Conservation (phyloP, 2,888 invertebrate species). For the Meiosimyza platycephala region DNA sequence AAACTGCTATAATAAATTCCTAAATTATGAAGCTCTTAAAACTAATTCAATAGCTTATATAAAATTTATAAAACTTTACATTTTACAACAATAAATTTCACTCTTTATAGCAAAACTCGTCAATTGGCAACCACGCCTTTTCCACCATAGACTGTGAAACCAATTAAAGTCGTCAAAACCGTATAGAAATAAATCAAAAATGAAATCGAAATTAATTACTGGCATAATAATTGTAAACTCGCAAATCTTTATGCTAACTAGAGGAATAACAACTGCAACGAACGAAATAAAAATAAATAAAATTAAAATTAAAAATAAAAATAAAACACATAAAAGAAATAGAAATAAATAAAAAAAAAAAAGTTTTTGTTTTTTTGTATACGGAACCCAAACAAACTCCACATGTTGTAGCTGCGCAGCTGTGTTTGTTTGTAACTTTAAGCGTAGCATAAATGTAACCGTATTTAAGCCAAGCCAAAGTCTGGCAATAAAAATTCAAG, state of each 20-base stretch:
- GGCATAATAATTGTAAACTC: slow-evolving; percentile 60
- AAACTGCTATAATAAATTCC: too few relatives aligned
- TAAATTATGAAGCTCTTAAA: too few relatives aligned
- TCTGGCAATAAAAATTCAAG: background rate
- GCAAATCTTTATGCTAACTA: slow-evolving; percentile 37
- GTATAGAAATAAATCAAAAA: slow-evolving; percentile 23
- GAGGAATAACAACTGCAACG: slow-evolving; percentile 37
- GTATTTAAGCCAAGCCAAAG: background rate
- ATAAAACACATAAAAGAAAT: slow-evolving; percentile 28
- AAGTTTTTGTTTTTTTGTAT: slow-evolving; percentile 14
- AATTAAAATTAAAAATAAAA: slow-evolving; percentile 46
- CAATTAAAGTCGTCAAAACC: slow-evolving; percentile 15
- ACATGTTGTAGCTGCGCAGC: slow-evolving; percentile 9
- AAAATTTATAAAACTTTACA: too few relatives aligned
- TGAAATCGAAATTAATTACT: slow-evolving; percentile 61
- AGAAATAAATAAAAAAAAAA: slow-evolving; percentile 43
- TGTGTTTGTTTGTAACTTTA: slow-evolving; percentile 6
- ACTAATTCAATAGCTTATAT: too few relatives aligned
- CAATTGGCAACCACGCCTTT: background rate
- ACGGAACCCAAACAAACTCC: slow-evolving; percentile 17
- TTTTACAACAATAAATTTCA: too few relatives aligned
- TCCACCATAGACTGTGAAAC: background rate
- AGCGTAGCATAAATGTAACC: background rate
- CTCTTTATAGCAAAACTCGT: too few relatives aligned
- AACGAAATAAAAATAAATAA: slow-evolving; percentile 44